Percentiles rank a stretch among this genome's conserved stretches.
These are phyloP conservation scores for Cryptotis parvus DNA, from an alignment of 2,113 vertebrate genomes.

Conservation along the genomic window DNA sequence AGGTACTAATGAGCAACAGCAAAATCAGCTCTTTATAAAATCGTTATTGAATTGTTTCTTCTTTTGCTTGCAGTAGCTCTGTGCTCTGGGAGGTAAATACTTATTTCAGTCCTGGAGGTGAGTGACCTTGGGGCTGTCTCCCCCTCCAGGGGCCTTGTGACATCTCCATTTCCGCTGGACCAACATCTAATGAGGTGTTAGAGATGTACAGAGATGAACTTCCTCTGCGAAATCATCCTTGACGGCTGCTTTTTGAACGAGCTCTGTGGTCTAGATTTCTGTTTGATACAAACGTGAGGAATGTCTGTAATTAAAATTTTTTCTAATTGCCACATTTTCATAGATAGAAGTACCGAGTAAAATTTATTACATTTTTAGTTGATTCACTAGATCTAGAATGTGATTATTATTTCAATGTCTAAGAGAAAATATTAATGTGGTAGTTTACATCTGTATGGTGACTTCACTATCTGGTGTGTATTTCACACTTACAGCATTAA, in stretches of 20 bases:
- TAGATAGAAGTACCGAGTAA: neutral
- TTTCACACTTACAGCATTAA: neutral
- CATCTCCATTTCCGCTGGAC: neutral
- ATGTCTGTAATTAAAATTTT: neutral
- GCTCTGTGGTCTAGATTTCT: neutral
- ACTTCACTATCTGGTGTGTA: neutral
- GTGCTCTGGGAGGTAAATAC: neutral
- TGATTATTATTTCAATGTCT: conserved; percentile 7
- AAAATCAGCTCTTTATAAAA: conserved; percentile 76
- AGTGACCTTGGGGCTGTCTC: neutral
- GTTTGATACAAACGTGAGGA: neutral
- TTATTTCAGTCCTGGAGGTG: neutral
- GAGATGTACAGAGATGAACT: neutral
- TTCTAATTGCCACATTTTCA: neutral
- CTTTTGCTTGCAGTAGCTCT: conserved; percentile 34
- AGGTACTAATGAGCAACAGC: conserved; percentile 74
- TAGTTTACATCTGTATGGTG: neutral
- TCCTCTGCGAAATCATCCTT: neutral
- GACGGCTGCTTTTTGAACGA: neutral
- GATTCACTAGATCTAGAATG: neutral
- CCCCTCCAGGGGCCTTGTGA: neutral
- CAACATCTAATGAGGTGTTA: conserved; percentile 36
- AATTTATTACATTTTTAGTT: conserved; percentile 22
- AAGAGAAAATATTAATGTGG: conserved; percentile 28
- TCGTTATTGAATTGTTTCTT: conserved; percentile 78